Evolutionary conservation across 1,140 invertebrate species (phyloP).

Genomic region (Caenorhabditis briggsae): DNA sequence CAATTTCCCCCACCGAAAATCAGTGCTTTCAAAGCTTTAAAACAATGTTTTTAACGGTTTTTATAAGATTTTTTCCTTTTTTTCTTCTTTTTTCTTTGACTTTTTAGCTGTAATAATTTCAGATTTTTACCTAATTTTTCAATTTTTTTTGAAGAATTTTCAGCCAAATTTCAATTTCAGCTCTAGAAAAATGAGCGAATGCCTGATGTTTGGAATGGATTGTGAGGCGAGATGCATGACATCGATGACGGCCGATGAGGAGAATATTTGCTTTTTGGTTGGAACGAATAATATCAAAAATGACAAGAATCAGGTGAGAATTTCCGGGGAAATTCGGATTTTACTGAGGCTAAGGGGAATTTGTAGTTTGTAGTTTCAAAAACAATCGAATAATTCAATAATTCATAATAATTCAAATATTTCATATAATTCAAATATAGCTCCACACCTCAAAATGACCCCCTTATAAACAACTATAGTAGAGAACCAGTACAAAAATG

Average conservation of each 20-base stretch:
- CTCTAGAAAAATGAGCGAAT: conserved; percentile 52
- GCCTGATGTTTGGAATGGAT: conserved; percentile 64
- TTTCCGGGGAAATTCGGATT: background rate
- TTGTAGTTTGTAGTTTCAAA: background rate
- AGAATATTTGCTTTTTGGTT: conserved; percentile 54
- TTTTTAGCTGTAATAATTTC: too few relatives aligned
- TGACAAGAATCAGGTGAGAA: conserved; percentile 57
- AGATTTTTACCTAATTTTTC: too few relatives aligned
- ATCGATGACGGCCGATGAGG: conserved; percentile 45
- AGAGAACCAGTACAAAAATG: too few relatives aligned
- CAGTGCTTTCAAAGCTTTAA: conserved; percentile 25
- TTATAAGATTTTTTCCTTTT: background rate
- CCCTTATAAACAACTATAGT: too few relatives aligned
- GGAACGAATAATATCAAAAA: conserved; percentile 65
- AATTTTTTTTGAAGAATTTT: background rate
- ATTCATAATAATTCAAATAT: too few relatives aligned
- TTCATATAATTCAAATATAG: too few relatives aligned
- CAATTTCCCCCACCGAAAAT: background rate
- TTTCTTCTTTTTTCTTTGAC: background rate
- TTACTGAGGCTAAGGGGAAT: background rate
- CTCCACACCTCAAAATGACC: too few relatives aligned
- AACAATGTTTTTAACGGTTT: background rate
- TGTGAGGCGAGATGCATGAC: conserved; percentile 59
- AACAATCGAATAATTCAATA: too few relatives aligned
- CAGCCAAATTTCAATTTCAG: background rate